These are phyloP conservation scores for Melanerpes formicivorus DNA, from an alignment of 2,113 vertebrate genomes.

Conservation along the genomic window DNA sequence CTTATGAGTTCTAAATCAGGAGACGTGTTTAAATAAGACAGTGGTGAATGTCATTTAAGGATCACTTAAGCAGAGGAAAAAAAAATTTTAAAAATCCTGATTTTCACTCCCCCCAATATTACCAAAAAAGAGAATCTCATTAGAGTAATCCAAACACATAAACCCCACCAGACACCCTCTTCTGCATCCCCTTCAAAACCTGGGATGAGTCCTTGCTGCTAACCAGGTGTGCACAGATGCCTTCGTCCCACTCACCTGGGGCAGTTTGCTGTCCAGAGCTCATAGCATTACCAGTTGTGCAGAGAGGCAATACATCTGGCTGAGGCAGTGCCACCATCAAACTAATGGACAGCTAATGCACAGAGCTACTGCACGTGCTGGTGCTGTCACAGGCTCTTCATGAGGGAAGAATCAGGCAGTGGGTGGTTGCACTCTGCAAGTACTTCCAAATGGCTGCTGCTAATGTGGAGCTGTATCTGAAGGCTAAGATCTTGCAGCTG, in stretches of 20 bases:
- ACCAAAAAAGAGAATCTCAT: neutral
- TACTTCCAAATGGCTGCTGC: neutral
- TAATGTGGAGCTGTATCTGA: neutral
- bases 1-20: neutral
- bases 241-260: neutral
- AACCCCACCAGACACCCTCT: neutral
- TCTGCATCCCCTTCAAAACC: neutral
- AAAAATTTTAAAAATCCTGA: accelerated
- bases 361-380: neutral
- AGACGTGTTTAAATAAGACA: neutral
- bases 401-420: neutral
- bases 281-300: neutral
- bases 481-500: neutral
- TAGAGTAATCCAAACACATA: neutral
- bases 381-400: neutral
- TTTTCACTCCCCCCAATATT: accelerated
- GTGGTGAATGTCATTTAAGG: neutral
- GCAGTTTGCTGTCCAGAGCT: neutral
- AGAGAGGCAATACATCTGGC: neutral
- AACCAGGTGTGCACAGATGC: neutral
- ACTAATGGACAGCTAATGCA: neutral
- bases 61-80: neutral
- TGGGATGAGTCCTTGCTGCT: neutral
- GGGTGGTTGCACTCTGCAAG: neutral
- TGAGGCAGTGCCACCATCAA: accelerated